Conservation (phyloP, 2,797 vertebrate species). For the Tympanoctomys barrerae region DNA sequence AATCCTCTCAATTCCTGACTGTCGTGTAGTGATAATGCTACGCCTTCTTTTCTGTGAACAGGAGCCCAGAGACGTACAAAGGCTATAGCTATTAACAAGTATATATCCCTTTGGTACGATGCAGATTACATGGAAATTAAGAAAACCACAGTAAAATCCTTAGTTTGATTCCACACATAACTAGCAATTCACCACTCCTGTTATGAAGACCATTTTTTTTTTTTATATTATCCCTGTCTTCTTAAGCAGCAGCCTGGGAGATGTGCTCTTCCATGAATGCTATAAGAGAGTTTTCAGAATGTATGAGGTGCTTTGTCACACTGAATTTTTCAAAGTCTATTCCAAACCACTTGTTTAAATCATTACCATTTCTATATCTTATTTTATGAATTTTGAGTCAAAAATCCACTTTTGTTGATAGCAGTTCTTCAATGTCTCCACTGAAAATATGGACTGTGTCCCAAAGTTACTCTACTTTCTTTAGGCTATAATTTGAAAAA, state of each 20-base stretch:
- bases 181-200: not conserved
- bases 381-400: constrained; percentile 52
- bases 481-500: constrained; percentile 51
- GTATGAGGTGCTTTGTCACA: not conserved
- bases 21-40: not conserved
- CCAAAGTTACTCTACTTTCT: constrained; percentile 36
- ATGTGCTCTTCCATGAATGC: not conserved
- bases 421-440: not conserved
- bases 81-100: not conserved
- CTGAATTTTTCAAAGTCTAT: constrained; percentile 61
- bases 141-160: not conserved
- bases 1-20: not conserved
- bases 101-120: not conserved
- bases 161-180: not conserved
- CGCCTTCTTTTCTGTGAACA: not conserved
- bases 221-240: not conserved
- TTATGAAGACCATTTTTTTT: not conserved
- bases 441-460: not conserved
- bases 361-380: constrained; percentile 71
- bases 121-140: not conserved
- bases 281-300: not conserved
- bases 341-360: constrained; percentile 76
- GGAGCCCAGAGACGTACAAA: not conserved
- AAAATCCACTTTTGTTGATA: constrained; percentile 65
- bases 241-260: not conserved